phyloP scores from a whole-genome alignment of 2,888 invertebrate species.

The Pogonocherus hispidulus region DNA sequence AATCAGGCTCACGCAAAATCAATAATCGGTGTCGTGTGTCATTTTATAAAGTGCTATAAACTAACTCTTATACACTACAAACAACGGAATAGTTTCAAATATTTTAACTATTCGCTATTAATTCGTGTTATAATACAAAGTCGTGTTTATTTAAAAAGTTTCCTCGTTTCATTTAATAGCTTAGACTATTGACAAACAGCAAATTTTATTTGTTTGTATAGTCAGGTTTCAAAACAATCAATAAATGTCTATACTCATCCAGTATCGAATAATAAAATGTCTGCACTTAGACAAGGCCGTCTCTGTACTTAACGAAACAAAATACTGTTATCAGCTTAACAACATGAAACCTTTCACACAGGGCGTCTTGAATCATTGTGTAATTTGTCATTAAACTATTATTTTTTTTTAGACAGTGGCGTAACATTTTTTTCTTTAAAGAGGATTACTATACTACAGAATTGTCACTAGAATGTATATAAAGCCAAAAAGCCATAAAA shows the following conservation, averaged over 20 bases:
- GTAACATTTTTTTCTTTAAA: no score
- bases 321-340: no score
- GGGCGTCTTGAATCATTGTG: no score
- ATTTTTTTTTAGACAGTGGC: no score
- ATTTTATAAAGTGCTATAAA: slow-evolving; percentile 23
- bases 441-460: no score
- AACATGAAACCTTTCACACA: no score
- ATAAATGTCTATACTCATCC: neutral
- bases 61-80: slow-evolving; percentile 1
- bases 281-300: no score
- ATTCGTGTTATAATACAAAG: slow-evolving; percentile 2
- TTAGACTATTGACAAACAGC: neutral
- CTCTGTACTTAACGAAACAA: no score
- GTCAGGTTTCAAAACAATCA: slow-evolving; percentile 19
- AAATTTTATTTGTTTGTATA: slow-evolving; percentile 17
- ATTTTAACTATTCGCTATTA: neutral
- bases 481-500: no score
- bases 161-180: neutral
- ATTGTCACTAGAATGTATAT: no score
- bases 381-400: no score
- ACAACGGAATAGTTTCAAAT: neutral
- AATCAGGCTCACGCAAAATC: slow-evolving; percentile 24
- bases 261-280: no score
- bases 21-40: slow-evolving; percentile 24
- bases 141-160: slow-evolving; percentile 4